Percentiles rank a stretch among this genome's conserved stretches.
These are phyloP conservation scores for Drosophila sulfurigaster DNA, from an alignment of 1,140 invertebrate species.

Conservation along the genomic window DNA sequence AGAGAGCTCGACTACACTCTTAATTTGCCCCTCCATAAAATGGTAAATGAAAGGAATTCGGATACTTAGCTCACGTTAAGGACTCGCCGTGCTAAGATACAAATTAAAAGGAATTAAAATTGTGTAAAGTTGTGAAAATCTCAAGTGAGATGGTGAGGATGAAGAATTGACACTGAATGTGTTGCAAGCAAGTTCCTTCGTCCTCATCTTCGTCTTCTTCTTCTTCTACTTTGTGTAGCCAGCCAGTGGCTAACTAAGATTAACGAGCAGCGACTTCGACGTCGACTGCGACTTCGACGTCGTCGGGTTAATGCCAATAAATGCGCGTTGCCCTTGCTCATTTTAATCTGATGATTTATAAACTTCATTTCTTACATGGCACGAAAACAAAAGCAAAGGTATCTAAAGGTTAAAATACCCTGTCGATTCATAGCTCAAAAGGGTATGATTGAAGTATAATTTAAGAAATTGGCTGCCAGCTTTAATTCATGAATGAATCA, in stretches of 20 bases:
- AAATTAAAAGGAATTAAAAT: constrained; percentile 49
- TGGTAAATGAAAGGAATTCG: constrained; percentile 36
- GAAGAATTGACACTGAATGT: neutral
- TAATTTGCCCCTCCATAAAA: neutral
- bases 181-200: neutral
- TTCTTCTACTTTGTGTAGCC: constrained; percentile 13
- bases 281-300: constrained; percentile 36
- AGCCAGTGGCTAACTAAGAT: constrained; percentile 69
- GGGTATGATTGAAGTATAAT: neutral
- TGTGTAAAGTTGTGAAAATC: constrained; percentile 33
- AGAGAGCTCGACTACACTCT: neutral
- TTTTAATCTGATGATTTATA: constrained; percentile 73
- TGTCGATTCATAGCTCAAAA: neutral
- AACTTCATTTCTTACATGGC: constrained; percentile 35
- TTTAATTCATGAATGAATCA: too few species aligned
- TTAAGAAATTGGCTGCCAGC: neutral
- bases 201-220: constrained; percentile 12
- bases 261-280: constrained; percentile 54
- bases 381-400: constrained; percentile 7
- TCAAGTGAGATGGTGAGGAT: constrained; percentile 11
- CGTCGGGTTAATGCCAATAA: constrained; percentile 70
- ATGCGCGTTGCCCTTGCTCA: constrained; percentile 46
- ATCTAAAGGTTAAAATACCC: constrained; percentile 4
- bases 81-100: neutral
- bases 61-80: constrained; percentile 32